These are phyloP conservation scores for Piprites chloris DNA, from an alignment of 2,113 vertebrate genomes.

Conservation along the genomic window DNA sequence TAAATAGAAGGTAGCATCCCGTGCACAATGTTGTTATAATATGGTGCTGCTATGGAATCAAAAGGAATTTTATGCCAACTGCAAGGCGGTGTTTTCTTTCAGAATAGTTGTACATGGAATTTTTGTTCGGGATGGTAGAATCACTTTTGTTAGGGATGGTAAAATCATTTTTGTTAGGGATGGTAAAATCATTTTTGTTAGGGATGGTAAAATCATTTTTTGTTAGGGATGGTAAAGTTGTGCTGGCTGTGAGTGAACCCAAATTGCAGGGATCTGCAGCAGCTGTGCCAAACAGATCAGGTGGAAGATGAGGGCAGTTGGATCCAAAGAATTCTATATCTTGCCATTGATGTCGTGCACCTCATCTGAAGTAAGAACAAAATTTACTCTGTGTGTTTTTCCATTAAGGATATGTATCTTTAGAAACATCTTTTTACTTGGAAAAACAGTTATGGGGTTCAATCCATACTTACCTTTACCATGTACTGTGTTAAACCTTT, in stretches of 20 bases:
- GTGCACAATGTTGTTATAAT: not conserved
- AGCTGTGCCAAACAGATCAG: not conserved
- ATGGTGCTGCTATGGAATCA: slow-evolving; percentile 26
- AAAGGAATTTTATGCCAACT: not conserved
- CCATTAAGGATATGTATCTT: not conserved
- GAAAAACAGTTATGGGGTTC: no score
- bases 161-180: not conserved
- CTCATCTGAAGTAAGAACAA: not conserved
- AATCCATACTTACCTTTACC: not conserved
- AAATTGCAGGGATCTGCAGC: not conserved
- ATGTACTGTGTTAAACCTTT: not conserved
- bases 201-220: not conserved
- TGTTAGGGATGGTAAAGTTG: not conserved
- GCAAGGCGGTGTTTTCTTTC: not conserved
- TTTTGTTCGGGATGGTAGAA: not conserved
- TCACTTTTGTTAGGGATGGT: not conserved
- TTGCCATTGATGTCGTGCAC: not conserved
- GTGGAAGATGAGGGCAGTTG: not conserved
- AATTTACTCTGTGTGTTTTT: not conserved
- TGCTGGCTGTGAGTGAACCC: not conserved
- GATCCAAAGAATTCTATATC: not conserved
- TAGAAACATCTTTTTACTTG: not conserved
- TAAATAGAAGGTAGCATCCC: slow-evolving; percentile 22
- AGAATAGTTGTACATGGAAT: not conserved
- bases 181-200: not conserved